These are phyloP conservation scores for Rhabdomys dilectus DNA, from an alignment of 2,113 vertebrate genomes.

Conservation along the genomic window DNA sequence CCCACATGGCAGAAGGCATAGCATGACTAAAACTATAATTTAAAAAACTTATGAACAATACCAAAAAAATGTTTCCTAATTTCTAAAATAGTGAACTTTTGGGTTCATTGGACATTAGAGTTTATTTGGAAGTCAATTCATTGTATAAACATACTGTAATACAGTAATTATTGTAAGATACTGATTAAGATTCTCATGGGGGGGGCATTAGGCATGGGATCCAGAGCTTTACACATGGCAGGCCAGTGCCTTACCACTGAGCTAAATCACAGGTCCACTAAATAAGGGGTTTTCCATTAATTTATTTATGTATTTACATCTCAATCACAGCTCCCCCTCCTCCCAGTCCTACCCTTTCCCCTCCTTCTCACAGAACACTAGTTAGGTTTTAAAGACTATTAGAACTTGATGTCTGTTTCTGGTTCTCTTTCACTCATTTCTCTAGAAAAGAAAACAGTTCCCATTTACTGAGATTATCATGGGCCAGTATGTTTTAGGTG, in stretches of 20 bases:
- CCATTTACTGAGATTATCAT: not conserved
- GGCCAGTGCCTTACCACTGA: not conserved
- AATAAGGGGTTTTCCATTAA: too few species aligned
- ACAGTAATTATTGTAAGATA: not conserved
- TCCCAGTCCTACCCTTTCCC: too few species aligned
- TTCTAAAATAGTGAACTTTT: not conserved
- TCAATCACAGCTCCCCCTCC: too few species aligned
- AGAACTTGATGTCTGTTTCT: not conserved
- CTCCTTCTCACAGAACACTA: not conserved
- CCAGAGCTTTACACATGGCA: not conserved
- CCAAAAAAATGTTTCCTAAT: not conserved
- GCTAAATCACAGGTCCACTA: not conserved
- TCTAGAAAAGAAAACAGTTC: not conserved
- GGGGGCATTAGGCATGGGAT: too few species aligned
- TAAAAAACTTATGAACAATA: not conserved
- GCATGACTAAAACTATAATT: not conserved
- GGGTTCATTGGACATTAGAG: not conserved
- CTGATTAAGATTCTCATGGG: not conserved
- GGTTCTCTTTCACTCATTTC: conserved; percentile 4
- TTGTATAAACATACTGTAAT: not conserved
- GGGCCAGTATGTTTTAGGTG: not conserved
- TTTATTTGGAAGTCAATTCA: conserved; percentile 40
- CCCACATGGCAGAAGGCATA: not conserved
- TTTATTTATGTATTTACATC: too few species aligned
- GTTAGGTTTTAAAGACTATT: not conserved